These are phyloP conservation scores for Stenolophus ochropezus DNA, from an alignment of 2,888 invertebrate species.

Conservation along the genomic window DNA sequence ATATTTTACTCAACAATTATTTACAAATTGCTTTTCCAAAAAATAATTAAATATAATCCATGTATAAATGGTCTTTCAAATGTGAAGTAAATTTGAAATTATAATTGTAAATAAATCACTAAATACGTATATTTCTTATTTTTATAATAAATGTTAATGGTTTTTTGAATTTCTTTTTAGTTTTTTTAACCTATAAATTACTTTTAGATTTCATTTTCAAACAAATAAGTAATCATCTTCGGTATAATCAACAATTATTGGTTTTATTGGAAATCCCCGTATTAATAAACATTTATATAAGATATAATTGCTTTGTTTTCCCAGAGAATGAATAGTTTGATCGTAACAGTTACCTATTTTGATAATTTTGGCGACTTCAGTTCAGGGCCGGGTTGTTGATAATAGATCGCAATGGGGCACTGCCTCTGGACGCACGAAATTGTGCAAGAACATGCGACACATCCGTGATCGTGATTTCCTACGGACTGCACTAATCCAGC, in stretches of 20 bases:
- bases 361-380: neutral
- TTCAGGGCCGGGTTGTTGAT: constrained; percentile 1
- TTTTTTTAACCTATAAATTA: too few relatives aligned
- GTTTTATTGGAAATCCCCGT: neutral
- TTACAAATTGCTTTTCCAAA: too few relatives aligned
- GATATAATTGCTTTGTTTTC: neutral
- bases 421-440: neutral
- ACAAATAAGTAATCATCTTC: neutral
- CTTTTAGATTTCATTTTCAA: neutral
- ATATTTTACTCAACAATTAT: too few relatives aligned
- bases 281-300: neutral
- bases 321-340: neutral
- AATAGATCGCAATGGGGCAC: neutral
- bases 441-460: constrained; percentile 4
- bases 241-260: neutral
- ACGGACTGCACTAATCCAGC: neutral
- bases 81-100: too few relatives aligned
- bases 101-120: too few relatives aligned
- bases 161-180: too few relatives aligned
- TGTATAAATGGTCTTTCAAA: too few relatives aligned
- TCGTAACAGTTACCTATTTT: constrained; percentile 9
- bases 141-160: too few relatives aligned
- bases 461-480: constrained; percentile 1
- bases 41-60: too few relatives aligned
- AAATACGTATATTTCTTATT: too few relatives aligned